Evolutionary conservation across 2,888 invertebrate species (phyloP), one percentile per base, ranked within the genome.

Genomic region (Malthinus flaveolus): DNA sequence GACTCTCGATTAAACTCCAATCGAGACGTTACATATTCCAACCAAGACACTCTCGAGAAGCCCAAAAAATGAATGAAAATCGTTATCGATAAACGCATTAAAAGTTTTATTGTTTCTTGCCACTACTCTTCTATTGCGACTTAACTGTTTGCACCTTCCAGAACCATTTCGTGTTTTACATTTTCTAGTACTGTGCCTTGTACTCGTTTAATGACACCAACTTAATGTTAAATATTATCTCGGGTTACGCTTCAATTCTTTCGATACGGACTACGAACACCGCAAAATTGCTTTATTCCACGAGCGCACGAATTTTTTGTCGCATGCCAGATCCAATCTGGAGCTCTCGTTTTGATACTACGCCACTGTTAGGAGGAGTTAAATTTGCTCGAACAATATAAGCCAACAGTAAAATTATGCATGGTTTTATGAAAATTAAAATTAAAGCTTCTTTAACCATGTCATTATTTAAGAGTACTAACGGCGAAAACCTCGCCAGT

Each of bases 171-270:
- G 48, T 70, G 65, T 70, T 55, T 50, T 11, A 49, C 66, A 67
- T 69, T 70, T 68, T 64, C 56, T 64, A 51, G 59, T 59, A 65
- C 63, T 64, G 59, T 65, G 62, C 48, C 23, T 59, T 51, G 59
- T 65, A 66, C 57, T 67, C 70, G 66, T 67, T 66, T 73, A 73
- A 73, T 72, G 69, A 69, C 65, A 67, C 67, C 61, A 54, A 58
- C 57, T 66, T 75, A 75, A 76, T 75, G 73, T 68, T 73, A 71
- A 75, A 73, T 75, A 77, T 75, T 76, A 76, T 70, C 73, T 63
- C 42, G 59, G 68, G 74, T 75, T 75, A 70, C 74, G 76, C 75
- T 71, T 77, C 71, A 76, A 74, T 75, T 76, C 66, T 56, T 71
- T 23, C 67, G 66, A 65, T 65, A 62, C 58, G 59, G 60, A 23